Percentiles rank a stretch among this genome's conserved stretches.
phyloP scores from a whole-genome alignment of 1,140 invertebrate genomes.

The Rhyacophila brunnea region DNA sequence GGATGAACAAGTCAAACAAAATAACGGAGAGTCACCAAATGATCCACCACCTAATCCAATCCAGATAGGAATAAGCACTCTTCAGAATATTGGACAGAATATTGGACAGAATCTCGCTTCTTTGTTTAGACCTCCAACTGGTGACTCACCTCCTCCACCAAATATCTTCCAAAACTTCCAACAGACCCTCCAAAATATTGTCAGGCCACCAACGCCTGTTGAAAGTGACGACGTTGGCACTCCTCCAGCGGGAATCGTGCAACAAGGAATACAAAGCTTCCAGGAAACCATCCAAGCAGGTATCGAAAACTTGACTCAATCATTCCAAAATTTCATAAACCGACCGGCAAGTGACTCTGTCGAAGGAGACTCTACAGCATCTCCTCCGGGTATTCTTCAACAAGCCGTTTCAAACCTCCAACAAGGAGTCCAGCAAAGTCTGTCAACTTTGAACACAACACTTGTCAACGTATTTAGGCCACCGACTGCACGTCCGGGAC shows the following conservation, averaged over 20 bases:
- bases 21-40: not conserved
- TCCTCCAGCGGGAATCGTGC: slow-evolving; percentile 5
- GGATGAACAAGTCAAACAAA: not conserved
- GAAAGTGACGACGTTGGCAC: not conserved
- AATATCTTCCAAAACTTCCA: slow-evolving; percentile 24
- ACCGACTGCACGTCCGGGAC: not conserved
- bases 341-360: slow-evolving; percentile 4
- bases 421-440: slow-evolving; percentile 5
- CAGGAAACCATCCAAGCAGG: slow-evolving; percentile 9
- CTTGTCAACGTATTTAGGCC: slow-evolving; percentile 15
- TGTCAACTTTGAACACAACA: slow-evolving; percentile 18
- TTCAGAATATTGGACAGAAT: slow-evolving; percentile 15
- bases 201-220: slow-evolving; percentile 5
- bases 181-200: slow-evolving; percentile 13
- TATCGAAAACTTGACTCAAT: slow-evolving; percentile 1
- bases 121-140: slow-evolving; percentile 5
- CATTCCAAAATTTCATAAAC: slow-evolving; percentile 17
- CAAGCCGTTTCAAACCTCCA: slow-evolving; percentile 22
- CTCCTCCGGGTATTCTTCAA: slow-evolving; percentile 14
- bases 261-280: slow-evolving; percentile 21
- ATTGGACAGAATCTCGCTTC: too few relatives aligned
- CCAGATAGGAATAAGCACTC: slow-evolving; percentile 23
- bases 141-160: not conserved
- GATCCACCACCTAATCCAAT: slow-evolving; percentile 5
- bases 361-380: slow-evolving; percentile 3